Evolutionary conservation across 1,140 invertebrate genomes (phyloP).

Genomic region (Neotoxoptera formosana): DNA sequence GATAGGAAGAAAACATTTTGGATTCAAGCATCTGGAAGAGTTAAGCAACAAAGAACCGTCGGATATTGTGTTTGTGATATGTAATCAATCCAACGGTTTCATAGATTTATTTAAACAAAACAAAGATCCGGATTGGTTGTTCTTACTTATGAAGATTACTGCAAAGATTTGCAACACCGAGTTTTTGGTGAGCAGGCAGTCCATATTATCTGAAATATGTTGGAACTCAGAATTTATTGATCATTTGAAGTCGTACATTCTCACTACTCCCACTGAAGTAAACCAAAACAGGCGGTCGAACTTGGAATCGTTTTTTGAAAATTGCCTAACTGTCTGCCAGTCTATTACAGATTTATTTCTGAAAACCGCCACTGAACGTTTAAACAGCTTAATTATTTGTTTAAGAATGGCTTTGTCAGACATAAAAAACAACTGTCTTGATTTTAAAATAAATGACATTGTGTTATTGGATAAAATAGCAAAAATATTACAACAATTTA

Average conservation of each 20-base stretch:
- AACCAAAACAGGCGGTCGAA: conserved; percentile 23
- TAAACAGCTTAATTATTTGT: conserved; percentile 38
- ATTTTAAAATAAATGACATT: conserved; percentile 46
- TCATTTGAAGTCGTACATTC: conserved; percentile 31
- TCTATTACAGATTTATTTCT: conserved; percentile 48
- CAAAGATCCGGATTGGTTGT: conserved; percentile 54
- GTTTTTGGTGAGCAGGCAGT: not conserved
- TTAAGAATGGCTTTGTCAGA: conserved; percentile 20
- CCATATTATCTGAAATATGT: conserved; percentile 30
- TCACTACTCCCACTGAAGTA: not conserved
- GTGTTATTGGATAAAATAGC: conserved; percentile 22
- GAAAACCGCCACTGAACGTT: conserved; percentile 35
- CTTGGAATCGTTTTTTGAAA: conserved; percentile 39
- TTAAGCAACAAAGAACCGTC: conserved; percentile 41
- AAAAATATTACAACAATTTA: conserved; percentile 42
- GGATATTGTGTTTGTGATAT: conserved; percentile 45
- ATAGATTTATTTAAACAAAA: conserved; percentile 14
- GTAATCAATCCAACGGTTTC: conserved; percentile 31
- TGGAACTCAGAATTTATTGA: conserved; percentile 35
- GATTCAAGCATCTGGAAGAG: conserved; percentile 55
- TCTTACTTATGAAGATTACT: conserved; percentile 54
- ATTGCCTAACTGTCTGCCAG: conserved; percentile 44
- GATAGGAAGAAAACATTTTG: conserved; percentile 40
- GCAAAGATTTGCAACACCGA: conserved; percentile 45
- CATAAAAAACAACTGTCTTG: conserved; percentile 1